A percentile compares a stretch with the other conserved stretches of the same genome.
phyloP scores from a whole-genome alignment of 1,140 invertebrate species.

The Heliothis virescens region DNA sequence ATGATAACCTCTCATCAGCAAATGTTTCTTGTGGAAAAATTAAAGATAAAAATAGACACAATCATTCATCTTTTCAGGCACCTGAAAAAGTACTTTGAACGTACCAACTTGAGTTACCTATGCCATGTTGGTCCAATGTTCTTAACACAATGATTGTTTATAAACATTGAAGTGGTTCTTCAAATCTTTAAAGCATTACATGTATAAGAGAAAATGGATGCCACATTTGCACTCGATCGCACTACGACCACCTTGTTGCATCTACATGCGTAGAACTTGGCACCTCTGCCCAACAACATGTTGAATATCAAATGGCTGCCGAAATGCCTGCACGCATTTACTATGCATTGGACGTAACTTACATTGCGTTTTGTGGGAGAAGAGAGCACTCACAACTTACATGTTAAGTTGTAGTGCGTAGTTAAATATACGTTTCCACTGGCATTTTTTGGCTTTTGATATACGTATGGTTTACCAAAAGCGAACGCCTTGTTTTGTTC shows the following conservation, averaged over 20 bases:
- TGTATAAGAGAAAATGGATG: background rate
- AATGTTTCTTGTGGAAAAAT: constrained; percentile 1
- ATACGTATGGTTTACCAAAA: too few species aligned
- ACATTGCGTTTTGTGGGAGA: background rate
- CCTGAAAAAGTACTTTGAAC: too few species aligned
- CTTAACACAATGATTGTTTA: too few species aligned
- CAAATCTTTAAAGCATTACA: background rate
- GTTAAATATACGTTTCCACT: too few species aligned
- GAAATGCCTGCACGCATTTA: background rate
- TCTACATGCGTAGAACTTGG: background rate
- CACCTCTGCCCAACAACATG: background rate
- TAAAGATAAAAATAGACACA: background rate
- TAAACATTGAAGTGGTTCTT: too few species aligned
- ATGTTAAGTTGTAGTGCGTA: too few species aligned
- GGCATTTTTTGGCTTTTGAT: too few species aligned
- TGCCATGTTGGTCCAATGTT: too few species aligned
- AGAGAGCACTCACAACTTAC: background rate
- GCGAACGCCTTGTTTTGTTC: too few species aligned
- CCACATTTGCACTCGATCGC: background rate
- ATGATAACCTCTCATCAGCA: background rate
- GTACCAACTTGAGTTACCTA: too few species aligned
- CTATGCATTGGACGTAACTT: background rate
- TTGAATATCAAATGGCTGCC: background rate
- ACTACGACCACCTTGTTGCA: background rate
- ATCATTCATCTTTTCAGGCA: too few species aligned